Base-by-base conservation (phyloP, 2,797 vertebrate species). In the Lutjanus campechanus region DNA sequence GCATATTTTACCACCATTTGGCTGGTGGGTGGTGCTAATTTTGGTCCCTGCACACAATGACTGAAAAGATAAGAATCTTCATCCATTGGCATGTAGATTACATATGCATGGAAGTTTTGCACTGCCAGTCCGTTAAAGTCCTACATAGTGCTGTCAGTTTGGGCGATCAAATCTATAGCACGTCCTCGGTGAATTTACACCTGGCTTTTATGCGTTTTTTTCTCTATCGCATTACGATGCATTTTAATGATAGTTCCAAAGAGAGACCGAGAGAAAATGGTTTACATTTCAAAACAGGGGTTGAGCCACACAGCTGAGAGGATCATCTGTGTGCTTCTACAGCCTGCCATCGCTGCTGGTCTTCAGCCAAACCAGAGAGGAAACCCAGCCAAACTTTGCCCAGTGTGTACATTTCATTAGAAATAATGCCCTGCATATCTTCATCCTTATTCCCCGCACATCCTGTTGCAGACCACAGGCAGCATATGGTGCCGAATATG, bases 401-500 rank as follows among this genome's bases (percentile, higher is more conserved):
- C 47, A 66, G 50, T 67, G 49, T 60, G 60, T 66, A 71, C 61
- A 69, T 81, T 79, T 81, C 75, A 82, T 85, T 75, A 82, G 17
- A 15, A 85, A 73, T 22, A 54, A 82, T 54, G 61, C 68, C 76
- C 61, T 51, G 72, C 63, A 51, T 53, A 46, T 76, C 73, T 80
- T 36, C 44, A 83, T 89, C 73, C 70, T 58, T 60, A 81, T 88
- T 88, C 81, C 67, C 73, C 43, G 50, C 85, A 77, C 88, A 81
- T 81, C 73, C 79, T 29, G 22, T 80, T 81, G 79, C 79, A 79
- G 83, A 83, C 56, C 49, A 41, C 69, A 85, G 68, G 77, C 44
- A 71, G 63, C 89, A 91, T 79, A 82, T 82, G 85, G 87, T 76
- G 80, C 75, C 86, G 75, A 89, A 87, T 87, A 85, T 84, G 79